phyloP scores from a whole-genome alignment of 2,113 vertebrate genomes.

The Bufo gargarizans region DNA sequence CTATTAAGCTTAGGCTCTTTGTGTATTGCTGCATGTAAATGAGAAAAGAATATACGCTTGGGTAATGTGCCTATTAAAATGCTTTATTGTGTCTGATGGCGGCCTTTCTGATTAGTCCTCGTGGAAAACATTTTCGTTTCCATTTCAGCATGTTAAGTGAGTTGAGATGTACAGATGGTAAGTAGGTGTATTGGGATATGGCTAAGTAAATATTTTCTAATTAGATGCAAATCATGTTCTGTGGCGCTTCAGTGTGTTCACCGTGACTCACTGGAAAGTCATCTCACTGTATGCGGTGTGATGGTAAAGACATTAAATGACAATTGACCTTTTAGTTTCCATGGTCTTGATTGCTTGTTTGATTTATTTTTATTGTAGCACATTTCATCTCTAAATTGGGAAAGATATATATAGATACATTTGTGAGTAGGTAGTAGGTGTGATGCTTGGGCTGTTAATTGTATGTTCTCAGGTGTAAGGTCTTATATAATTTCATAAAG shows the following conservation, averaged over 20 bases:
- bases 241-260: slow-evolving; percentile 33
- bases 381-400: slow-evolving; percentile 3
- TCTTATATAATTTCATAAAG: neutral
- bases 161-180: slow-evolving; percentile 45
- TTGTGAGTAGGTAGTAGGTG: neutral
- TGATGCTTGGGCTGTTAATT: neutral
- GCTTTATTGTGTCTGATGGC: neutral
- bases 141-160: slow-evolving; percentile 43
- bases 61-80: neutral
- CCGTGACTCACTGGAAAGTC: slow-evolving; percentile 39
- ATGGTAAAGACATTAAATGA: slow-evolving; percentile 45
- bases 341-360: slow-evolving; percentile 28
- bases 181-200: slow-evolving; percentile 54
- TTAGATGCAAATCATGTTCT: slow-evolving; percentile 48
- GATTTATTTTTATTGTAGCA: slow-evolving; percentile 10
- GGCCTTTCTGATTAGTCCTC: neutral
- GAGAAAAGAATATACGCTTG: neutral
- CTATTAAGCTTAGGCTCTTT: neutral
- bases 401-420: neutral
- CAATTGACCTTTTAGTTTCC: slow-evolving; percentile 45
- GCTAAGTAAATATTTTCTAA: slow-evolving; percentile 56
- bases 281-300: slow-evolving; percentile 27
- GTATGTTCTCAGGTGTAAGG: neutral
- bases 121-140: slow-evolving; percentile 36
- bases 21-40: neutral